Evolutionary conservation across 1,140 invertebrate genomes (phyloP).

Genomic region (Cotesia vestalis): DNA sequence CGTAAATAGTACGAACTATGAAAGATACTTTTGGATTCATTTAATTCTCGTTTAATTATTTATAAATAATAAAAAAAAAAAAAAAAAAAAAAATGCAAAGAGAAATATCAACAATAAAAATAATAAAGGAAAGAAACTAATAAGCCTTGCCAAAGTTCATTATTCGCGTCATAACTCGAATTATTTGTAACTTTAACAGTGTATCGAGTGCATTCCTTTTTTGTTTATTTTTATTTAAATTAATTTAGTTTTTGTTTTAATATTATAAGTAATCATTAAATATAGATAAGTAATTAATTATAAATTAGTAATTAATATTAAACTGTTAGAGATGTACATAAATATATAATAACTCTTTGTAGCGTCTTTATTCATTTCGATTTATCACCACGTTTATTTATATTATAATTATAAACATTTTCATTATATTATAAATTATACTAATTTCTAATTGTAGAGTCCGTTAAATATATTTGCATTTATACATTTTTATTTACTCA

Average conservation of each 20-base stretch:
- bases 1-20: conserved; percentile 25
- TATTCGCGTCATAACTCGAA: conserved; percentile 37
- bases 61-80: conserved; percentile 11
- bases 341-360: conserved; percentile 32
- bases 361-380: conserved; percentile 30
- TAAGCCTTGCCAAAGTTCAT: conserved; percentile 44
- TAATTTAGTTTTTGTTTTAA: too few species aligned
- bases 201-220: conserved; percentile 43
- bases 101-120: conserved; percentile 3
- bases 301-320: conserved; percentile 13
- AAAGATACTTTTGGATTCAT: background rate
- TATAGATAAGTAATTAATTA: too few species aligned
- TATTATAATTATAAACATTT: background rate
- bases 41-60: conserved; percentile 16
- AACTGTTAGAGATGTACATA: conserved; percentile 37
- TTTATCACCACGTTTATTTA: conserved; percentile 12
- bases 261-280: too few species aligned
- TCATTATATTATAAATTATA: background rate
- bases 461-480: too few species aligned
- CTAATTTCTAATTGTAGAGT: too few species aligned
- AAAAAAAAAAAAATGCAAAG: conserved; percentile 26
- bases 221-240: conserved; percentile 30
- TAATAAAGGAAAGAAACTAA: conserved; percentile 19
- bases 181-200: conserved; percentile 39
- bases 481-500: too few species aligned